Evolutionary conservation across 1,140 invertebrate genomes (phyloP).

Genomic region (Parasteatoda tepidariorum): DNA sequence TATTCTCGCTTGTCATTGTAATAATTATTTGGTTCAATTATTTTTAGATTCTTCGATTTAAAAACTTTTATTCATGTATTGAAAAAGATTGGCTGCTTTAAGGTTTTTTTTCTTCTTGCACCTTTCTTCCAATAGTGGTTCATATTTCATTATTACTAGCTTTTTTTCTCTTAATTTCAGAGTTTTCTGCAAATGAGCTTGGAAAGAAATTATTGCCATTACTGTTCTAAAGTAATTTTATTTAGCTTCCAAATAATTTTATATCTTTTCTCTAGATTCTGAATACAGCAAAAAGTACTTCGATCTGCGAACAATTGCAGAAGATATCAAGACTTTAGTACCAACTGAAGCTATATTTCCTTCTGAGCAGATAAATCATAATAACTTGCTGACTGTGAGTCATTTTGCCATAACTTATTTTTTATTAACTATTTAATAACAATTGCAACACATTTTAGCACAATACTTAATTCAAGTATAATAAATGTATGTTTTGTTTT

Average conservation of each 20-base stretch:
- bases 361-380: conserved; percentile 73
- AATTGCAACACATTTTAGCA: too few relatives aligned
- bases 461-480: too few relatives aligned
- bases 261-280: background rate
- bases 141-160: background rate
- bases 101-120: background rate
- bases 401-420: background rate
- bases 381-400: conserved; percentile 70
- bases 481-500: too few relatives aligned
- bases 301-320: conserved; percentile 69
- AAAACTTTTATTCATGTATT: background rate
- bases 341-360: conserved; percentile 73
- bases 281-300: conserved; percentile 20
- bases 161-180: too few relatives aligned
- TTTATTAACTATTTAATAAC: too few relatives aligned
- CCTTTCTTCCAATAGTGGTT: background rate
- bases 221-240: background rate
- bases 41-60: background rate
- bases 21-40: too few relatives aligned
- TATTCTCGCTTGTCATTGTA: background rate
- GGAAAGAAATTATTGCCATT: background rate
- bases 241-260: background rate
- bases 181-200: too few relatives aligned
- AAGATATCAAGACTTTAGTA: conserved; percentile 72
- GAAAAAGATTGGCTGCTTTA: background rate